These are phyloP conservation scores for Oncorhynchus kisutch DNA, from an alignment of 2,113 vertebrate species.

Conservation along the genomic window DNA sequence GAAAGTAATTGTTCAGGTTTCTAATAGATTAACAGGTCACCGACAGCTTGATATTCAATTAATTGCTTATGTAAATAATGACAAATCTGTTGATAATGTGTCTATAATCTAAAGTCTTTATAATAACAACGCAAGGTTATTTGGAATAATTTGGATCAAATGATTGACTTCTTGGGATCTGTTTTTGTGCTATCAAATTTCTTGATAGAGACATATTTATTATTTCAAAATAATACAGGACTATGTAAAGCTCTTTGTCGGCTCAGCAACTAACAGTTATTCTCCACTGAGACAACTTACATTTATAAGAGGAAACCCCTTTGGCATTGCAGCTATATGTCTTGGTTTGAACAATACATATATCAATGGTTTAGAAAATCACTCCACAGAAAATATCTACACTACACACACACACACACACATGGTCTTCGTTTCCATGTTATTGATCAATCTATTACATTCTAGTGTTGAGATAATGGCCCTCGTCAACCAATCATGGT, in stretches of 20 bases:
- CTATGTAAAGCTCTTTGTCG: slow-evolving; percentile 1
- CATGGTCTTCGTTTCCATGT: slow-evolving; percentile 17
- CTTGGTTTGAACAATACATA: slow-evolving; percentile 58
- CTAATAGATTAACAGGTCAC: too few relatives aligned
- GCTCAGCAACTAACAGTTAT: neutral
- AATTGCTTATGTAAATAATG: too few relatives aligned
- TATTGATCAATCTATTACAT: slow-evolving; percentile 57
- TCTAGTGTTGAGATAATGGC: slow-evolving; percentile 46
- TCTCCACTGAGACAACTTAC: neutral
- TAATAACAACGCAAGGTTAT: too few relatives aligned
- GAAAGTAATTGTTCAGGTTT: too few relatives aligned
- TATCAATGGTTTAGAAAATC: slow-evolving; percentile 47
- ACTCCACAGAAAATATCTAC: slow-evolving; percentile 18
- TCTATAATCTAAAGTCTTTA: too few relatives aligned
- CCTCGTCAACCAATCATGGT: slow-evolving; percentile 39
- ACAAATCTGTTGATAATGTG: too few relatives aligned
- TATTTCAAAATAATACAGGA: neutral
- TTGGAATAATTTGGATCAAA: too few relatives aligned
- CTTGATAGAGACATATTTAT: neutral
- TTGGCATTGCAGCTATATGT: slow-evolving; percentile 58
- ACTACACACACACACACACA: slow-evolving; percentile 4
- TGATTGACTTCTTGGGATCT: too few relatives aligned
- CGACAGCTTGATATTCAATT: too few relatives aligned
- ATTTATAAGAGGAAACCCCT: slow-evolving; percentile 45
- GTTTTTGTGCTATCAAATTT: neutral